Evolutionary conservation across 2,113 vertebrate species (phyloP), one percentile per base, ranked within the genome.

Genomic region (Dipodomys ordii): DNA sequence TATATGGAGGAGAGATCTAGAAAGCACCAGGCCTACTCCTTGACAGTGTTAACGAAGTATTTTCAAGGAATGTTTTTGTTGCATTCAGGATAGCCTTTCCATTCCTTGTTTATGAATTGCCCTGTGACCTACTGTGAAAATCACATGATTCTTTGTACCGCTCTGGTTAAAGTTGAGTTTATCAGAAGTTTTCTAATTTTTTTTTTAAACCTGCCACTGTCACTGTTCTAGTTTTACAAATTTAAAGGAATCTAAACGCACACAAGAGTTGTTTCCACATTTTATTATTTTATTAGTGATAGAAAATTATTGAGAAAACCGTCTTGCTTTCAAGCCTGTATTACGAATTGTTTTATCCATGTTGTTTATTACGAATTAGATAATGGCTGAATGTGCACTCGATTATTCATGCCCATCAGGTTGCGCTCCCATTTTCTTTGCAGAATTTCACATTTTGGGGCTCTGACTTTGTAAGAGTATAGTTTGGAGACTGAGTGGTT

Each of bases 271-370:
- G 20, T 69, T 95, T 82, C 83, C 23, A 83, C 27, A 64, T 93
- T 91, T 93, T 82, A 53, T 72, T 91, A 74, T 79, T 91, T 93
- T 82, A 53, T 72, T 91, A 74, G 74, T 83, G 19, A 46, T 39
- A 46, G 73, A 65, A 80, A 96, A 85, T 85, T 74, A 68, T 22
- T 90, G 57, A 71, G 28, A 30, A 82, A 60, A 30, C 30, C 46
- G 76, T 11, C 39, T 72, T 65, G 11, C 87, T 94, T 94, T 94
- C 30, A 88, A 85, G 84, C 73, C 9, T 74, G 2, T 85, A 35
- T 35, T 68, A n/a, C 25, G n/a, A 62, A 64, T 64, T 64, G 22
- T 64, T 82, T 53, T 69, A 91, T 72, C 20, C 39, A 67, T 83
- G 1, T 93, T 49, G 6, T 82, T 90, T 90, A 39, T 90, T 89